These are phyloP conservation scores for Parnassius mnemosyne DNA, from an alignment of 2,888 invertebrate species.

Conservation along the genomic window DNA sequence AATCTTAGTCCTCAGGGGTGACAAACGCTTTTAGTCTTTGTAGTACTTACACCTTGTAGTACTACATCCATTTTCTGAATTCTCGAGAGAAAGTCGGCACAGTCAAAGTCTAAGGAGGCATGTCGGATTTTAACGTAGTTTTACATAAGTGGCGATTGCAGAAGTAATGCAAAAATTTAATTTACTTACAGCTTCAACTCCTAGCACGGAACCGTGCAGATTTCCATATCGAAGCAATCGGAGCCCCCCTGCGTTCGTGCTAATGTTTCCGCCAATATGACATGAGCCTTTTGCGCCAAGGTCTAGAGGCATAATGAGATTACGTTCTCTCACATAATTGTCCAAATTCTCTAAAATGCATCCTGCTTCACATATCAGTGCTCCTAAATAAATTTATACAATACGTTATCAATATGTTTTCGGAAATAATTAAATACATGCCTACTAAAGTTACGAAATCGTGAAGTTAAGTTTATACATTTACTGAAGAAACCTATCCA, in stretches of 20 bases:
- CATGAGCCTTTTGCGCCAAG: conserved; percentile 98
- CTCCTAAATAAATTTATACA: conserved; percentile 73
- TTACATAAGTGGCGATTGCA: no score
- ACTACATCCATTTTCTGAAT: no score
- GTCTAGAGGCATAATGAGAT: conserved; percentile 97
- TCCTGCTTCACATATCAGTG: conserved; percentile 94
- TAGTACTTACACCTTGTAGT: no score
- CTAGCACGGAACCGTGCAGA: conserved; percentile 93
- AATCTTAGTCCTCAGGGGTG: no score
- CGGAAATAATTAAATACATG: no score
- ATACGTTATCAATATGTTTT: neutral
- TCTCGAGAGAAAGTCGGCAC: no score
- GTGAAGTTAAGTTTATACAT: no score
- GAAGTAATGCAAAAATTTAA: conserved; percentile 2
- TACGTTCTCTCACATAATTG: conserved; percentile 83
- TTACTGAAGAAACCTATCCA: no score
- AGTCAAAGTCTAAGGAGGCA: no score
- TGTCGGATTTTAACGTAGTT: no score
- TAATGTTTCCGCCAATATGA: conserved; percentile 96
- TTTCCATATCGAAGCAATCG: conserved; percentile 97
- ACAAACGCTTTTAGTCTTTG: no score
- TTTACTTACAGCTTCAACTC: conserved; percentile 91
- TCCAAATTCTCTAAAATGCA: conserved; percentile 94
- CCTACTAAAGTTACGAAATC: no score
- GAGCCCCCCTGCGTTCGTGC: conserved; percentile 98